phyloP scores from a whole-genome alignment of 2,888 invertebrate species.

The Candidula unifasciata region DNA sequence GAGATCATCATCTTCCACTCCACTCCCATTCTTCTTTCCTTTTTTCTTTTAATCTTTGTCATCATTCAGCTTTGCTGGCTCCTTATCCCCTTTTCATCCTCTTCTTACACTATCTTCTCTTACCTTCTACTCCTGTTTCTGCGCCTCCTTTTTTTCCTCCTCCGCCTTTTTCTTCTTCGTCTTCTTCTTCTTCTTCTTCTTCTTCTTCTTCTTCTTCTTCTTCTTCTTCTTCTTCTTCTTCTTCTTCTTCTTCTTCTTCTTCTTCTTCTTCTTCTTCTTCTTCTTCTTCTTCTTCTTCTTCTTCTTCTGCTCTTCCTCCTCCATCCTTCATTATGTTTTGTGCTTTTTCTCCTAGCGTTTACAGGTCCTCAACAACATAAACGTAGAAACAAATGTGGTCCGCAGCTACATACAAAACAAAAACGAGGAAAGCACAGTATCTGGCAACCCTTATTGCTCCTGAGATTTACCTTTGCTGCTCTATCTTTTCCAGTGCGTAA shows the following conservation, averaged over 20 bases:
- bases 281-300: not conserved
- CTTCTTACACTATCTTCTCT: not conserved
- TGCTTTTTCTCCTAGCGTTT: not conserved
- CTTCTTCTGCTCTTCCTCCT: not conserved
- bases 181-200: not conserved
- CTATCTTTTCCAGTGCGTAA: too few relatives aligned
- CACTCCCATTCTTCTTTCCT: too few relatives aligned
- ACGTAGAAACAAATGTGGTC: too few relatives aligned
- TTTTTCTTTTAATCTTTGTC: not conserved
- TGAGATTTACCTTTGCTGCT: too few relatives aligned
- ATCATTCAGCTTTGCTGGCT: too few relatives aligned
- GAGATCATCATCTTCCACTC: not conserved
- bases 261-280: not conserved
- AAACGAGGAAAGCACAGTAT: too few relatives aligned
- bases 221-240: not conserved
- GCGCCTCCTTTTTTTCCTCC: not conserved
- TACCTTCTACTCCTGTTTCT: slow-evolving; percentile 6
- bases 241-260: not conserved
- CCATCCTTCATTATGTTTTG: not conserved
- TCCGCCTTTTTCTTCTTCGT: not conserved
- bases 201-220: not conserved
- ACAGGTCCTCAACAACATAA: too few relatives aligned
- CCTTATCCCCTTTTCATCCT: not conserved
- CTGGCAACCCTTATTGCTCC: too few relatives aligned
- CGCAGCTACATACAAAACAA: too few relatives aligned